Conservation (phyloP, 2,888 invertebrate species). For the Idaea dimidiata region DNA sequence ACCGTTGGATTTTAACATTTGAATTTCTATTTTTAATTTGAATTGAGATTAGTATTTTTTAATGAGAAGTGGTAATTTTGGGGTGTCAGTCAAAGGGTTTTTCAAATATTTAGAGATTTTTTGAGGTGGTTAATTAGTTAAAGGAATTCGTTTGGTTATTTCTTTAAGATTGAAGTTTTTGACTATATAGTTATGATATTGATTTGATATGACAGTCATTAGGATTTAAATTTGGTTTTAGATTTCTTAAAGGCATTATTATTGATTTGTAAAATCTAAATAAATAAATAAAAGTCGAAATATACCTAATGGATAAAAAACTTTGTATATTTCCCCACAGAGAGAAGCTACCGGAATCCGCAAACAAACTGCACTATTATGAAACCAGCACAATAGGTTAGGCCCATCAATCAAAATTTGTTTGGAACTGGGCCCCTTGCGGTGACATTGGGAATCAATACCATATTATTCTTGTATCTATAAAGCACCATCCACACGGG, state of each 20-base stretch:
- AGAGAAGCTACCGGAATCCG: slow-evolving; percentile 8
- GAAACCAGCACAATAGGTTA: slow-evolving; percentile 44
- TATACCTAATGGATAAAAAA: neutral
- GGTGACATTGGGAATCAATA: slow-evolving; percentile 42
- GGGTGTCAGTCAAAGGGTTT: too few species aligned
- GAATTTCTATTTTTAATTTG: slow-evolving; percentile 40
- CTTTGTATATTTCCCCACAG: neutral
- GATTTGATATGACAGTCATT: too few species aligned
- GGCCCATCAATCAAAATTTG: slow-evolving; percentile 64
- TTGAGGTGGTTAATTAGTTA: neutral
- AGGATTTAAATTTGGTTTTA: too few species aligned
- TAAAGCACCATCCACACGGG: neutral
- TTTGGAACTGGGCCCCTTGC: slow-evolving; percentile 59
- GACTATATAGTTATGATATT: too few species aligned
- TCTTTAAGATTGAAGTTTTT: too few species aligned
- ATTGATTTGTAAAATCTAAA: too few species aligned
- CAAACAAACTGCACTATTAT: slow-evolving; percentile 42
- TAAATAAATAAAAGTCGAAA: neutral
- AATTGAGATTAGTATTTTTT: slow-evolving; percentile 17
- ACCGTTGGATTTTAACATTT: slow-evolving; percentile 18
- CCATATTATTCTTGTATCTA: neutral
- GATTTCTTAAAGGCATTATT: too few species aligned
- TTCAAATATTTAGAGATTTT: too few species aligned
- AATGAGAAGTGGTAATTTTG: neutral
- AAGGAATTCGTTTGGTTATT: neutral